Conservation (phyloP, 2,113 vertebrate genomes). For the Indri indri region DNA sequence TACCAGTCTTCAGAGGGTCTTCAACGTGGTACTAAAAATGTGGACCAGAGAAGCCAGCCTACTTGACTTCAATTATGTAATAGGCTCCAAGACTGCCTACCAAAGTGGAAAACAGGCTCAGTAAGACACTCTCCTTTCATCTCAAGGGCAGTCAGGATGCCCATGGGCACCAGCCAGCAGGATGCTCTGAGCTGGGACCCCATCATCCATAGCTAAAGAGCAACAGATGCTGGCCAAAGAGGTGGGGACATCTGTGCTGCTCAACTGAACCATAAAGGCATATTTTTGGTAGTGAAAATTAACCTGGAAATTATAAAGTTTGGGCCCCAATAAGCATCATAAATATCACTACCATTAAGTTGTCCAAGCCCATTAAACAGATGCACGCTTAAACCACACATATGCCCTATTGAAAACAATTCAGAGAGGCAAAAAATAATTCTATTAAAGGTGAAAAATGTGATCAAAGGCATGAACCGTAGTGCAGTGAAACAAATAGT, state of each 20-base stretch:
- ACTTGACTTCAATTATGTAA: background rate
- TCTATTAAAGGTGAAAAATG: background rate
- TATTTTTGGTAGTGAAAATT: background rate
- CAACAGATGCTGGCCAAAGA: background rate
- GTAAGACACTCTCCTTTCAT: background rate
- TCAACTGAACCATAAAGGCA: background rate
- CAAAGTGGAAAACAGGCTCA: background rate
- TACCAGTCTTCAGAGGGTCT: background rate
- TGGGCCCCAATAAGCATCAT: background rate
- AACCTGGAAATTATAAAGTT: background rate
- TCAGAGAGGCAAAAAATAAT: background rate
- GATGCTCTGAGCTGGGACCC: background rate
- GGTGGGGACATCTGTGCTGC: background rate
- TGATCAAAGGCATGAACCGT: background rate
- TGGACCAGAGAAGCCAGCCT: background rate
- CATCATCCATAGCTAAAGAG: background rate
- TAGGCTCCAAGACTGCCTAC: background rate
- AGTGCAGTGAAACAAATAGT: background rate
- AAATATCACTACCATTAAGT: background rate
- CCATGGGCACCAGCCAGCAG: background rate
- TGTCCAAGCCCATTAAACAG: background rate
- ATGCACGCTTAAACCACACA: background rate
- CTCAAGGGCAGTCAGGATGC: background rate
- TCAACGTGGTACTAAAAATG: constrained; percentile 3
- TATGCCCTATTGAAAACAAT: background rate